Base-by-base conservation (phyloP, 2,113 vertebrate species). In the Toxotes chatareus region DNA sequence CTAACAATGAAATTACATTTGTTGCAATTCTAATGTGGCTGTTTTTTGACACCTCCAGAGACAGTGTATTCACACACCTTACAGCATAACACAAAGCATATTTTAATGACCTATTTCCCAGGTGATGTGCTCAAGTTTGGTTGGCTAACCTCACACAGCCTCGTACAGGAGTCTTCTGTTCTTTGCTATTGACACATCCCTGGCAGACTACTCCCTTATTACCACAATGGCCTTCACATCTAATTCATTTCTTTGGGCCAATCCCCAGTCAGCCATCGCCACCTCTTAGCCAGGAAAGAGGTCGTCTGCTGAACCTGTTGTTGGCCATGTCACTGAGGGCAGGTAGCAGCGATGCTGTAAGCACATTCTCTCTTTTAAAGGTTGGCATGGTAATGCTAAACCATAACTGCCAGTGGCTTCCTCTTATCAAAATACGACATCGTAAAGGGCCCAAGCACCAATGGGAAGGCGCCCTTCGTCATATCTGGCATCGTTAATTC, bases 271-370 rank as follows among this genome's bases (percentile, higher is more conserved):
- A 96, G 89, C 92, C 90, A 89, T 93, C 91, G 87, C 94, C 93
- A 92, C 94, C 93, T 94, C 89, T 91, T 95, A 94, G 94, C 85
- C 16, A 9, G 67, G 13, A 69, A 65, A 70, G 68, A 68, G 89
- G 91, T 92, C 27, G 92, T 95, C 96, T 94, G 94, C 93, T 92
- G 92, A 95, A 95, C 94, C 95, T 95, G 95, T 95, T 95, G 95
- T 96, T 96, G 95, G 95, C 93, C 82, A 36, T 92, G 95, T 93
- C 94, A 96, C 93, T 92, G 91, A 91, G 95, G 96, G 95, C 96
- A 96, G 94, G 91, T 95, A 94, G 94, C 94, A 91, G 92, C 77
- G 73, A 90, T 86, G 89, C 93, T 95, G 96, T 92, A 94, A 95
- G 94, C 95, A 94, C 92, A 91, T 95, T 95, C 93, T 94, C 93